These are phyloP conservation scores for Centruroides vittatus DNA, from an alignment of 1,140 invertebrate genomes.

Conservation along the genomic window DNA sequence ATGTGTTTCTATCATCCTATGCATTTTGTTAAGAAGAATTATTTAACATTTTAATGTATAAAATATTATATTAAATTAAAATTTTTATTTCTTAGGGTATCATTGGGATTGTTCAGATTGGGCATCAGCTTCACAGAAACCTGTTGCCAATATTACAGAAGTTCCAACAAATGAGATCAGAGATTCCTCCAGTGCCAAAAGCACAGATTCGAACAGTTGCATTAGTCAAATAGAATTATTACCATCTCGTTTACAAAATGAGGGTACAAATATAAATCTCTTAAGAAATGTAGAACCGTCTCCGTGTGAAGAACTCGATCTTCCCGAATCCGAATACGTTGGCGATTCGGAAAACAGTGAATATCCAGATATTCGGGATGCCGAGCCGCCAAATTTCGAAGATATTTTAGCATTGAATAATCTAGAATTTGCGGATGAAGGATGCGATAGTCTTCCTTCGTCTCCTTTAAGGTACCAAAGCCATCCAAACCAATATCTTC, in stretches of 20 bases:
- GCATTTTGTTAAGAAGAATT: too few species aligned
- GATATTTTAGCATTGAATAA: conserved; percentile 27
- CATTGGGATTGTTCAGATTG: conserved; percentile 95
- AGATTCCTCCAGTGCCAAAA: conserved; percentile 75
- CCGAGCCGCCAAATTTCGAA: conserved; percentile 37
- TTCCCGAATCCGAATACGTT: conserved; percentile 46
- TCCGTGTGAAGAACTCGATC: conserved; percentile 31
- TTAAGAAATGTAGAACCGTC: conserved; percentile 37
- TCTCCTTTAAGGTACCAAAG: conserved; percentile 54
- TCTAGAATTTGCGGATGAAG: conserved; percentile 29
- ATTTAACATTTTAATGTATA: too few species aligned
- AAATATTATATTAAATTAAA: neutral
- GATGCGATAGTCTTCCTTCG: conserved; percentile 27
- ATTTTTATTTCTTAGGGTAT: conserved; percentile 44
- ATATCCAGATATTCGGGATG: conserved; percentile 42
- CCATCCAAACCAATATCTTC: conserved; percentile 72
- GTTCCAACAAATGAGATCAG: conserved; percentile 78
- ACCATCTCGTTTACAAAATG: neutral
- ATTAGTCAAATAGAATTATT: conserved; percentile 16
- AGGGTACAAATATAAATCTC: neutral
- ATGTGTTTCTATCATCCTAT: too few species aligned
- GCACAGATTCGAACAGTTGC: conserved; percentile 60
- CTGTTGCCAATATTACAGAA: conserved; percentile 79
- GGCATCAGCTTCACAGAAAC: conserved; percentile 64
- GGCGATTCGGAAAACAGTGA: conserved; percentile 45